phyloP scores from a whole-genome alignment of 2,113 vertebrate genomes.

The Perognathus longimembris region DNA sequence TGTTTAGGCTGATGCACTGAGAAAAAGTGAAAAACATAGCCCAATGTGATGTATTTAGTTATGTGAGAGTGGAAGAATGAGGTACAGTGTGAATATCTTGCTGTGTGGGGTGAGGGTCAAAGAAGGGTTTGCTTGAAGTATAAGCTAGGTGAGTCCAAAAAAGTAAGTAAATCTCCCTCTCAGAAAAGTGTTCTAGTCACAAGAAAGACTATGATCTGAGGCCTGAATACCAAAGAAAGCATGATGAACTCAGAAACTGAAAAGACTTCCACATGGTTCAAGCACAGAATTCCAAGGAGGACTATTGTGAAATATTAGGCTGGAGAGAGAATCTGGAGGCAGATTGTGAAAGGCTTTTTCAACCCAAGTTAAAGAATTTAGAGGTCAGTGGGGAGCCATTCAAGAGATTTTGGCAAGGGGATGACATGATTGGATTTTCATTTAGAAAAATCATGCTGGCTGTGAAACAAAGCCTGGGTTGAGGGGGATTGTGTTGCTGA shows the following conservation, averaged over 20 bases:
- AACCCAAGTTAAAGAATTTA: constrained; percentile 43
- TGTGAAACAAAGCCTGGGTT: neutral
- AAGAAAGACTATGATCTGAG: neutral
- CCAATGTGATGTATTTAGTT: neutral
- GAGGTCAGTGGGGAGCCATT: constrained; percentile 21
- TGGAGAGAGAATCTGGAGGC: neutral
- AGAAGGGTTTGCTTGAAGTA: neutral
- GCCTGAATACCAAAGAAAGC: neutral
- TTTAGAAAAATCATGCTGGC: constrained; percentile 26
- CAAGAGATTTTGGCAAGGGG: neutral
- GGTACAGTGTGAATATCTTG: neutral
- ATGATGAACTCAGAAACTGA: neutral
- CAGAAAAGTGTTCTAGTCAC: neutral
- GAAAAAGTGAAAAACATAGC: neutral
- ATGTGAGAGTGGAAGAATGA: neutral
- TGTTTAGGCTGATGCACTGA: neutral
- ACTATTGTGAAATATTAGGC: neutral
- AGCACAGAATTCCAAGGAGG: neutral
- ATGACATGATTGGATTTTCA: constrained; percentile 5
- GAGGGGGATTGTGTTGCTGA: neutral
- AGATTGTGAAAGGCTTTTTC: constrained; percentile 16
- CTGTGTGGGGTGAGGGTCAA: neutral
- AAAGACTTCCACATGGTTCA: neutral
- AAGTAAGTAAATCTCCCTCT: neutral
- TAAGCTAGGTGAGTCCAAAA: neutral